A percentile compares a stretch with the other conserved stretches of the same genome.
These are phyloP conservation scores for Neotoxoptera formosana DNA, from an alignment of 1,140 invertebrate species.

Conservation along the genomic window DNA sequence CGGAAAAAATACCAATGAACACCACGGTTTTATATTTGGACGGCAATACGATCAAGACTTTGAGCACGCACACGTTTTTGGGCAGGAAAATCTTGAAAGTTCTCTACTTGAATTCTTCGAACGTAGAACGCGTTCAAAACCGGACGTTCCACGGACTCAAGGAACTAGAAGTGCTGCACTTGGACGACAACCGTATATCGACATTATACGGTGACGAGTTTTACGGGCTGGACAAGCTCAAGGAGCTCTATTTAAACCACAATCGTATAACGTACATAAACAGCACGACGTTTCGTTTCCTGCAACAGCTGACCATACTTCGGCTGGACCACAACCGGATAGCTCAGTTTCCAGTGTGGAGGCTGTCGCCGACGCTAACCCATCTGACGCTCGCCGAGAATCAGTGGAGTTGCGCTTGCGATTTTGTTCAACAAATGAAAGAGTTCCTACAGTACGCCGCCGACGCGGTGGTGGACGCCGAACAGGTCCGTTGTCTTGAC, in stretches of 20 bases:
- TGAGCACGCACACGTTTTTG: conserved; percentile 88
- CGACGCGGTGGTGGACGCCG: conserved; percentile 71
- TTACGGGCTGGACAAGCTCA: conserved; percentile 71
- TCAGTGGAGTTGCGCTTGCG: conserved; percentile 89
- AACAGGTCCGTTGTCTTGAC: conserved; percentile 71
- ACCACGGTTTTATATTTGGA: conserved; percentile 88
- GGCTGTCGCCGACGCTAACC: conserved; percentile 72
- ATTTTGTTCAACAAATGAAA: conserved; percentile 79
- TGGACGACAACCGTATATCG: conserved; percentile 80
- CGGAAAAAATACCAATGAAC: conserved; percentile 90
- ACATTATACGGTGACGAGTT: conserved; percentile 86
- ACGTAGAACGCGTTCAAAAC: conserved; percentile 86
- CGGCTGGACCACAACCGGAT: conserved; percentile 81
- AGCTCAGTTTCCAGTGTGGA: conserved; percentile 78
- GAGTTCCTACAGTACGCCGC: conserved; percentile 76
- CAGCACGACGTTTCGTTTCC: conserved; percentile 78
- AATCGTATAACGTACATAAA: conserved; percentile 77
- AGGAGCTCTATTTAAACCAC: conserved; percentile 72
- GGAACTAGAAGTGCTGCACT: conserved; percentile 80
- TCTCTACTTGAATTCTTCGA: conserved; percentile 84
- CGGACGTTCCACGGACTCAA: conserved; percentile 88
- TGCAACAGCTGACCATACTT: conserved; percentile 75
- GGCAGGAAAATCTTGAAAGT: conserved; percentile 85
- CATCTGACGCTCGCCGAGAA: conserved; percentile 78
- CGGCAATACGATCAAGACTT: conserved; percentile 80